phyloP scores from a whole-genome alignment of 2,797 vertebrate species.

The Karalla daura region DNA sequence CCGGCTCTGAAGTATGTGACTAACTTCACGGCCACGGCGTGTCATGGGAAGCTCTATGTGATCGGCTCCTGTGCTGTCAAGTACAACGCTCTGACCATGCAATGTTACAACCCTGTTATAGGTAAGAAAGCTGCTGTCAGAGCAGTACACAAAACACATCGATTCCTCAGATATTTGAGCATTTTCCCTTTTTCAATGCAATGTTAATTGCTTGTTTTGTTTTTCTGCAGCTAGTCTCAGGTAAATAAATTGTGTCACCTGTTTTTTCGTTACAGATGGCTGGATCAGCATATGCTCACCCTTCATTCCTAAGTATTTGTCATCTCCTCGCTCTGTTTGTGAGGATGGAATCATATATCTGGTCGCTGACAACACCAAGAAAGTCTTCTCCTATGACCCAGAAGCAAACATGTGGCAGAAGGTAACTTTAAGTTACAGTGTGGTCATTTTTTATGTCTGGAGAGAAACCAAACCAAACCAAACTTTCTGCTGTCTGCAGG shows the following conservation, averaged over 20 bases:
- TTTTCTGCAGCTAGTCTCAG: too few species aligned
- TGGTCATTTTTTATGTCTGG: too few species aligned
- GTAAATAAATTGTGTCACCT: too few species aligned
- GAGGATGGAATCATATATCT: slow-evolving; percentile 91
- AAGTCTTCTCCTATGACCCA: slow-evolving; percentile 91
- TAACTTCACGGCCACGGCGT: slow-evolving; percentile 91
- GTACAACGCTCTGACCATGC: slow-evolving; percentile 94
- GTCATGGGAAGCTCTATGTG: slow-evolving; percentile 92
- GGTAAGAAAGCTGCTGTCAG: slow-evolving; percentile 83
- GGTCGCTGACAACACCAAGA: slow-evolving; percentile 98
- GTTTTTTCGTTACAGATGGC: slow-evolving; percentile 79
- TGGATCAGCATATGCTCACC: slow-evolving; percentile 93
- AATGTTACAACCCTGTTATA: slow-evolving; percentile 96
- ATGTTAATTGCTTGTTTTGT: not conserved
- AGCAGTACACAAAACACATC: too few species aligned
- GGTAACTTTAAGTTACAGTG: slow-evolving; percentile 79
- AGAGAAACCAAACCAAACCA: too few species aligned
- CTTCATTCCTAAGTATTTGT: slow-evolving; percentile 97
- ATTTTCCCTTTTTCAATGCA: not conserved
- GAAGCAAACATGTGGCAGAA: slow-evolving; percentile 97
- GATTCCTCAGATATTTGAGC: not conserved
- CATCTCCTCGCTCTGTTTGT: slow-evolving; percentile 90
- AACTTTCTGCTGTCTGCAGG: slow-evolving; percentile 73
- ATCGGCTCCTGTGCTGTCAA: slow-evolving; percentile 97
- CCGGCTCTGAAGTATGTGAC: slow-evolving; percentile 94